Evolutionary conservation across 1,140 invertebrate genomes (phyloP).

Genomic region (Centruroides sculpturatus): DNA sequence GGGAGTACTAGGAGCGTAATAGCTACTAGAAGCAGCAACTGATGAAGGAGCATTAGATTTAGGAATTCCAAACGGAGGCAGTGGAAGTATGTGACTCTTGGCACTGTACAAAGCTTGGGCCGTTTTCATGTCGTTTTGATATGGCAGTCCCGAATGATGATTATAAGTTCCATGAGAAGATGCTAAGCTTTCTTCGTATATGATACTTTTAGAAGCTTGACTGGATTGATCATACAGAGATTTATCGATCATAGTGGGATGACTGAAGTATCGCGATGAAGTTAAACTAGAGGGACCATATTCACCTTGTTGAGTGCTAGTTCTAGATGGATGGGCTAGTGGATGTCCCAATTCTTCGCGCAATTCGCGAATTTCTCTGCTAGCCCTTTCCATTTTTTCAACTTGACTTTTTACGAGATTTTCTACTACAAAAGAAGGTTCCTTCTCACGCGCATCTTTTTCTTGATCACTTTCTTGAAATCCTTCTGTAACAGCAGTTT

Average conservation of each 20-base stretch:
- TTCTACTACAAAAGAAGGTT: conserved; percentile 14
- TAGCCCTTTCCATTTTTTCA: conserved; percentile 17
- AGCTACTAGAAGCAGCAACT: conserved; percentile 12
- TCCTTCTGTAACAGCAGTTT: background rate
- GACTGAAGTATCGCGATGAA: conserved; percentile 1
- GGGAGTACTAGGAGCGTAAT: conserved; percentile 13
- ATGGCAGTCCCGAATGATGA: background rate
- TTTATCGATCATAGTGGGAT: background rate
- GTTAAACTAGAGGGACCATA: conserved; percentile 1
- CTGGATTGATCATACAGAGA: conserved; percentile 7
- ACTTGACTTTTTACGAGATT: conserved; percentile 19
- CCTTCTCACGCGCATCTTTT: background rate
- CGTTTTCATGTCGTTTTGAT: background rate
- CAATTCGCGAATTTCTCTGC: conserved; percentile 17
- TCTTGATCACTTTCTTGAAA: background rate
- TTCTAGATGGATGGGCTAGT: conserved; percentile 17
- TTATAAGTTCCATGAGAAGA: conserved; percentile 4
- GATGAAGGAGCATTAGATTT: conserved; percentile 9
- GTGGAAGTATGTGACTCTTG: conserved; percentile 12
- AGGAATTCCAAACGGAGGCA: conserved; percentile 14
- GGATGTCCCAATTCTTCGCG: conserved; percentile 20
- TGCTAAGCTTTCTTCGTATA: conserved; percentile 16
- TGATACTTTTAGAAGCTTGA: conserved; percentile 5
- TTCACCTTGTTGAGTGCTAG: conserved; percentile 1
- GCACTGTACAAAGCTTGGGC: background rate